Base-by-base conservation (phyloP, 2,888 invertebrate species). In the Trichopoda pennipes region DNA sequence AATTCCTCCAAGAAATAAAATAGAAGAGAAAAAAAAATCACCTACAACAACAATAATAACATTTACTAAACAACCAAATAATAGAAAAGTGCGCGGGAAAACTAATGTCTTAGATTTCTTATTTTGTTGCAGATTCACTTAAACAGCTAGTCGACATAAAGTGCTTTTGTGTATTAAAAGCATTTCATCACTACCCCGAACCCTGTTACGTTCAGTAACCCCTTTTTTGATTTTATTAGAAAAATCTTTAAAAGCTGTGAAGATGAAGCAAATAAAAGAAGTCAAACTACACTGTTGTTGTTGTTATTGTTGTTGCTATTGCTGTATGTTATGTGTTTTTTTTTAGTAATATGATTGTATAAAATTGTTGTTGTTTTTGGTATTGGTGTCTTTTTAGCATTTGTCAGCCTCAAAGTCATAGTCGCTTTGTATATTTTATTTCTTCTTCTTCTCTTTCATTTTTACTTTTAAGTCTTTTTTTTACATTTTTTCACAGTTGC, bases 71-170 rank as follows among this genome's bases (percentile, higher is more conserved):
- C n/a, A 56, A 55, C 14, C 44, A 73, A 72, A 47, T 70, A 70
- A 70, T 70, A 70, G 69, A 84, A 82, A 87, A 87, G 87, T 87
- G 85, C 87, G 87, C 88, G 87, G 89, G 88, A 88, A 88, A 88
- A 87, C 85, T 85, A 85, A 86, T 86, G 86, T 66, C 21, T 14
- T 56, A 53, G 63, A 21, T 80, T 60, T 66, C 17, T 66, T 32
- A 49, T 56, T 47, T 44, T 32, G n/a, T 19, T 42, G 28, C 17
- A 7, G 1, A 44, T n/a, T 63, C 49, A 63, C 21, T 28, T 17
- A 32, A 10, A 64, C 17, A 0, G 7, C 12, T 38, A 32, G 21
- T 47, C 14, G 56, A 38, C 12, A 8, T 53, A 44, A 23, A 23
- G n/a, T 74, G 21, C n/a, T 35, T 58, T 38, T 19, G 1, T 17